These are phyloP conservation scores for Leistus spinibarbis DNA, from an alignment of 2,888 invertebrate genomes.

Conservation along the genomic window DNA sequence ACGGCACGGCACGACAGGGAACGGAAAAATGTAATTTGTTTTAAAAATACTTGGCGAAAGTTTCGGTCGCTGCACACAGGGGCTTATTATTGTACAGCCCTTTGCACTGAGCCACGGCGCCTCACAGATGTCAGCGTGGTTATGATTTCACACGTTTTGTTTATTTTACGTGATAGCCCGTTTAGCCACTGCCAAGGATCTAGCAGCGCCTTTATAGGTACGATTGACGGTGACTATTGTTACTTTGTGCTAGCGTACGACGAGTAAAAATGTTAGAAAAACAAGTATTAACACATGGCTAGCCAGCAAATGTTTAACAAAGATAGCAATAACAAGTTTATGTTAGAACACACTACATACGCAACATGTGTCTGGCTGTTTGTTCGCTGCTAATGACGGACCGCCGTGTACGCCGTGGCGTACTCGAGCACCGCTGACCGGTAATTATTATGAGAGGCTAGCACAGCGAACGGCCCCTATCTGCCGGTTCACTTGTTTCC, in stretches of 20 bases:
- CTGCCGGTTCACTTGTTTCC: slow-evolving; percentile 12
- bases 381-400: slow-evolving; percentile 7
- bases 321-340: background rate
- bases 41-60: slow-evolving; percentile 48
- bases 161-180: slow-evolving; percentile 50
- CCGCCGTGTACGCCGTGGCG: background rate
- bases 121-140: slow-evolving; percentile 47
- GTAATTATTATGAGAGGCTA: slow-evolving; percentile 26
- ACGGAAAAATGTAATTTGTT: slow-evolving; percentile 49
- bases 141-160: slow-evolving; percentile 53
- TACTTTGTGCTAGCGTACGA: no score
- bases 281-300: background rate
- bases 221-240: background rate
- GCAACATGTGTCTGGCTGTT: slow-evolving; percentile 9
- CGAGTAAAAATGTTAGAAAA: no score
- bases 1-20: slow-evolving; percentile 11
- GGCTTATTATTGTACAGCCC: slow-evolving; percentile 33
- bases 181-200: slow-evolving; percentile 3
- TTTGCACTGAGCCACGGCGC: background rate
- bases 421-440: background rate
- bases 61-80: slow-evolving; percentile 18
- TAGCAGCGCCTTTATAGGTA: background rate
- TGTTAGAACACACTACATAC: background rate
- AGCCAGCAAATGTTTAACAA: background rate
- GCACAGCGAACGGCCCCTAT: background rate